These are phyloP conservation scores for Buceros bicornis DNA, from an alignment of 2,797 vertebrate genomes.

Conservation along the genomic window DNA sequence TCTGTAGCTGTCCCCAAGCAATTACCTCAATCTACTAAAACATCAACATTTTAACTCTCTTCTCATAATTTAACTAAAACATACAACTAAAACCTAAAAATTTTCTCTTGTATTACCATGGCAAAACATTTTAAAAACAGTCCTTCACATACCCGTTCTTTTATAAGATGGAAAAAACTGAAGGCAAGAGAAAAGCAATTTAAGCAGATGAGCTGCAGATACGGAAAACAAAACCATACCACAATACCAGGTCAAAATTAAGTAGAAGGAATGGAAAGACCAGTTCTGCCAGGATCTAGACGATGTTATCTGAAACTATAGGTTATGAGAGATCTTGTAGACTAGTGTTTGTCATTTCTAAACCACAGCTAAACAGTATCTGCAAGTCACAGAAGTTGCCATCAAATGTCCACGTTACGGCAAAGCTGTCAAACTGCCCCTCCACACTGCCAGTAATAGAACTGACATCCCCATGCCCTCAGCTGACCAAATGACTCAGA, in stretches of 20 bases:
- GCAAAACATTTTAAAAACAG: not conserved
- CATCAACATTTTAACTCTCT: not conserved
- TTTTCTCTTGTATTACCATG: not conserved
- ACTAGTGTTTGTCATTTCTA: not conserved
- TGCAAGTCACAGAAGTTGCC: not conserved
- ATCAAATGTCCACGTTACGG: not conserved
- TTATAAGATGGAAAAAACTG: not conserved
- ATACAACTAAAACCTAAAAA: not conserved
- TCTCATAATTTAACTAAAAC: not conserved
- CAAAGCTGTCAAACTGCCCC: not conserved
- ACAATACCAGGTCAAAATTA: constrained; percentile 12
- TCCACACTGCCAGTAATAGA: not conserved
- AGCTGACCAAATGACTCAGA: not conserved
- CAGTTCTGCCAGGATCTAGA: not conserved
- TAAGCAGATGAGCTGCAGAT: not conserved
- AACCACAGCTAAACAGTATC: not conserved
- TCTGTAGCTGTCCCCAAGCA: not conserved
- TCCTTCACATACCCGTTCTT: not conserved
- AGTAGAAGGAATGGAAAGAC: not conserved
- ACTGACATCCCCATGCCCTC: not conserved
- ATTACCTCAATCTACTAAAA: not conserved
- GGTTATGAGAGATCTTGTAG: not conserved
- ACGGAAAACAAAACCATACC: constrained; percentile 17
- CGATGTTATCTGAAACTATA: not conserved
- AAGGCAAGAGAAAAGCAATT: not conserved